Conservation (phyloP, 2,888 invertebrate genomes). For the Crioceris asparagi region DNA sequence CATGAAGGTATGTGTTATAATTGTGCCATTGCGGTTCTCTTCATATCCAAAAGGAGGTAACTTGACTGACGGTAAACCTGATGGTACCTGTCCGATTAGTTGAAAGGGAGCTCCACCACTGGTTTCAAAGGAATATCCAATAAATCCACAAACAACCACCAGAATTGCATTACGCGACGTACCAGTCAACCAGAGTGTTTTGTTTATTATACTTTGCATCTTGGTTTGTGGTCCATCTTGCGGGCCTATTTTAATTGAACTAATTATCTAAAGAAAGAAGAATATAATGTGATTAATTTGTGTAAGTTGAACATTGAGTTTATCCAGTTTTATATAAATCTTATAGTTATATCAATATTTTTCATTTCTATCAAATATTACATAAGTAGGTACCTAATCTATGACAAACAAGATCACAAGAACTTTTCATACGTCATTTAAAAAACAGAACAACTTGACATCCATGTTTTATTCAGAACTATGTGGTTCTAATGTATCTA, state of each 20-base stretch:
- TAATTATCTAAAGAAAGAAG: constrained; percentile 49
- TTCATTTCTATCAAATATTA: too few relatives aligned
- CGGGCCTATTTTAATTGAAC: constrained; percentile 53
- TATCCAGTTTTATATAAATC: too few relatives aligned
- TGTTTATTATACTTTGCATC: constrained; percentile 44
- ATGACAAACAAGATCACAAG: too few relatives aligned
- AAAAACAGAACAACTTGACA: too few relatives aligned
- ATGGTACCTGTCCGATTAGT: constrained; percentile 63
- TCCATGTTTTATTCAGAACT: too few relatives aligned
- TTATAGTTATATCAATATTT: too few relatives aligned
- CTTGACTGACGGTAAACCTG: constrained; percentile 59
- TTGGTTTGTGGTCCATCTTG: constrained; percentile 29
- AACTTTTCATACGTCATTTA: too few relatives aligned
- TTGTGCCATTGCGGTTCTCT: constrained; percentile 40
- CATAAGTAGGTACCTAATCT: too few relatives aligned
- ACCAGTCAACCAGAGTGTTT: constrained; percentile 63
- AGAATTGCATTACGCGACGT: constrained; percentile 77
- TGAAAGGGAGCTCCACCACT: constrained; percentile 50
- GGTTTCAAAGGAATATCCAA: constrained; percentile 54
- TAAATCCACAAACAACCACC: constrained; percentile 60
- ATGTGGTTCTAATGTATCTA: too few relatives aligned
- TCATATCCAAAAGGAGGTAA: constrained; percentile 55
- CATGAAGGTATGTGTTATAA: constrained; percentile 40
- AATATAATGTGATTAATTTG: too few relatives aligned
- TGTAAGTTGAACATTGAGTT: too few relatives aligned